Evolutionary conservation across 2,113 vertebrate species (phyloP).

Genomic region (Abramis brama): DNA sequence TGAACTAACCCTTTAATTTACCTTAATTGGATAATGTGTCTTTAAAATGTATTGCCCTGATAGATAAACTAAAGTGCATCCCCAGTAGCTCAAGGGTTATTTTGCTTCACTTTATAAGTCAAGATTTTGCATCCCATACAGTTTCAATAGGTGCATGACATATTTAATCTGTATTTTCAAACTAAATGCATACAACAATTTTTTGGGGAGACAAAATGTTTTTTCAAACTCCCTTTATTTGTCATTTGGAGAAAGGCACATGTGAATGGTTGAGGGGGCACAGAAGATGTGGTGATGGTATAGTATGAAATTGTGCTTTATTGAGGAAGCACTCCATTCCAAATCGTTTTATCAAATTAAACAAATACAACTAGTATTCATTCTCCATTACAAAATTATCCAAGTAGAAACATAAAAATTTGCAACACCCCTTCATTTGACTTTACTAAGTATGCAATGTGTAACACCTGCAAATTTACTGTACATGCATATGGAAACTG

Average conservation of each 20-base stretch:
- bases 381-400: constrained; percentile 16
- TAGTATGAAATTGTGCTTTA: neutral
- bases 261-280: neutral
- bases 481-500: constrained; percentile 32
- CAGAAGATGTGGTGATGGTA: neutral
- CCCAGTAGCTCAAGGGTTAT: neutral
- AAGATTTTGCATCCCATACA: neutral
- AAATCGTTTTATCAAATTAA: constrained; percentile 4
- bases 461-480: constrained; percentile 22
- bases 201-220: neutral
- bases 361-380: constrained; percentile 17
- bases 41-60: too few species aligned
- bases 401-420: constrained; percentile 38
- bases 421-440: constrained; percentile 27
- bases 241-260: constrained; percentile 17
- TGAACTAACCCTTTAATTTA: too few species aligned
- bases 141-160: neutral
- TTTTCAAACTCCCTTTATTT: constrained; percentile 31
- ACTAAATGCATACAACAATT: neutral
- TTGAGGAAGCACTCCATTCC: constrained; percentile 15
- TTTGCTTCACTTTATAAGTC: neutral
- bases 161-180: neutral
- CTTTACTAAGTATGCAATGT: constrained; percentile 25
- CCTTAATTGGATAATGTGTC: too few species aligned
- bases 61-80: too few species aligned